A percentile compares a stretch with the other conserved stretches of the same genome.
Conservation (phyloP, 2,888 invertebrate species). For the Phengaris arion region DNA sequence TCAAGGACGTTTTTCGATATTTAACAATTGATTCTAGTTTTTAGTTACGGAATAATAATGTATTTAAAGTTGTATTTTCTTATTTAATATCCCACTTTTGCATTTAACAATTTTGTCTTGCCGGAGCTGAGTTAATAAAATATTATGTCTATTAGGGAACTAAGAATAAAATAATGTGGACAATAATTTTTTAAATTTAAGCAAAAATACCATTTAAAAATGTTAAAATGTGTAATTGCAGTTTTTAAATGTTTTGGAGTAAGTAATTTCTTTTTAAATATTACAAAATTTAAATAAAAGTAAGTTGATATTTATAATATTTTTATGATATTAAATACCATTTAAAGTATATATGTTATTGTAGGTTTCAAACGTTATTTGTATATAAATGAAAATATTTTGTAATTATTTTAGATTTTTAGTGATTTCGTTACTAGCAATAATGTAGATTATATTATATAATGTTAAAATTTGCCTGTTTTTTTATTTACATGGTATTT, state of each 20-base stretch:
- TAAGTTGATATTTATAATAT: too few relatives aligned
- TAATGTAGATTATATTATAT: not conserved
- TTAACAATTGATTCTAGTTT: not conserved
- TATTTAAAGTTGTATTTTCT: not conserved
- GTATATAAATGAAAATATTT: constrained; percentile 2
- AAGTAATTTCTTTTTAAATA: too few relatives aligned
- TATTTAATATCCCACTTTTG: not conserved
- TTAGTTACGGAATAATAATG: not conserved
- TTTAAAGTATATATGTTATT: too few relatives aligned
- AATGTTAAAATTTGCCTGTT: not conserved
- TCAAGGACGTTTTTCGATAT: not conserved
- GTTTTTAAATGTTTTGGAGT: too few relatives aligned
- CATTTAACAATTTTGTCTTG: not conserved
- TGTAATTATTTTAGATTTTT: not conserved
- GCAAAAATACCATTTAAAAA: too few relatives aligned
- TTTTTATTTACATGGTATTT: too few relatives aligned
- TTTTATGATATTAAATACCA: too few relatives aligned
- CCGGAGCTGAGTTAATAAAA: not conserved
- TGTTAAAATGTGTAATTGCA: too few relatives aligned
- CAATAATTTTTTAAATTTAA: not conserved
- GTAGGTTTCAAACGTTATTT: not conserved
- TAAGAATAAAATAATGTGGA: not conserved
- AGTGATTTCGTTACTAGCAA: not conserved
- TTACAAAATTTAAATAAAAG: too few relatives aligned
- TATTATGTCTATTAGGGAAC: not conserved